These are phyloP conservation scores for Sterna hirundo DNA, from an alignment of 2,113 vertebrate genomes.

Conservation along the genomic window DNA sequence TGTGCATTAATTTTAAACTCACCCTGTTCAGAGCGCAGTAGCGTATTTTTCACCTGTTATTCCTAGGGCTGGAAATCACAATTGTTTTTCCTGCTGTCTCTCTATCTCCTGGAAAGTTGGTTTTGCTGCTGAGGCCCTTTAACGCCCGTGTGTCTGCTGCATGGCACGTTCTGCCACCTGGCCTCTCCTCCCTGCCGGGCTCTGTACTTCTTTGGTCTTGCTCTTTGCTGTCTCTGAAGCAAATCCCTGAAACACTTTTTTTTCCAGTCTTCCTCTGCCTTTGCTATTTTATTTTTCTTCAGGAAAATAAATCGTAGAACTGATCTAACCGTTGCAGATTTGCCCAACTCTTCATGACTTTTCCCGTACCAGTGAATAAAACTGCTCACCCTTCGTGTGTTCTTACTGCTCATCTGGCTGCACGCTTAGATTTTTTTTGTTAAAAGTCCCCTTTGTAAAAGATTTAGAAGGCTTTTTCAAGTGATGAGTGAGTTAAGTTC, in stretches of 20 bases:
- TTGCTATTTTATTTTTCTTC: background rate
- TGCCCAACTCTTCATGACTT: background rate
- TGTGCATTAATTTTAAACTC: background rate
- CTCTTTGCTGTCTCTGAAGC: background rate
- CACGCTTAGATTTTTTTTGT: background rate
- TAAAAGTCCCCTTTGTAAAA: background rate
- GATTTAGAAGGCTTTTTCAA: background rate
- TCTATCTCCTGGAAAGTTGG: background rate
- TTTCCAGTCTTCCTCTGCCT: background rate
- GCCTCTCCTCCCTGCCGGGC: background rate
- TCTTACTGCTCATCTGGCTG: background rate
- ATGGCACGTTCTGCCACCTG: background rate
- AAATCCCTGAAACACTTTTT: background rate
- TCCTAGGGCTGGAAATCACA: background rate
- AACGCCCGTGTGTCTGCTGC: background rate
- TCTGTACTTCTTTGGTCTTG: background rate
- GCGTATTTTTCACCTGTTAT: background rate
- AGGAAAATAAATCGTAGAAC: background rate
- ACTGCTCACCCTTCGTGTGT: background rate
- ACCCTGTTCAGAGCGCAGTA: background rate
- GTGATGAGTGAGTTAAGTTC: background rate
- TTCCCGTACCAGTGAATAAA: background rate
- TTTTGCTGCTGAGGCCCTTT: background rate
- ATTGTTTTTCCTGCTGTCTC: background rate
- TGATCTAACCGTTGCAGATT: background rate